Evolutionary conservation across 2,113 vertebrate genomes (phyloP).

Genomic region (Thalassoma bifasciatum): DNA sequence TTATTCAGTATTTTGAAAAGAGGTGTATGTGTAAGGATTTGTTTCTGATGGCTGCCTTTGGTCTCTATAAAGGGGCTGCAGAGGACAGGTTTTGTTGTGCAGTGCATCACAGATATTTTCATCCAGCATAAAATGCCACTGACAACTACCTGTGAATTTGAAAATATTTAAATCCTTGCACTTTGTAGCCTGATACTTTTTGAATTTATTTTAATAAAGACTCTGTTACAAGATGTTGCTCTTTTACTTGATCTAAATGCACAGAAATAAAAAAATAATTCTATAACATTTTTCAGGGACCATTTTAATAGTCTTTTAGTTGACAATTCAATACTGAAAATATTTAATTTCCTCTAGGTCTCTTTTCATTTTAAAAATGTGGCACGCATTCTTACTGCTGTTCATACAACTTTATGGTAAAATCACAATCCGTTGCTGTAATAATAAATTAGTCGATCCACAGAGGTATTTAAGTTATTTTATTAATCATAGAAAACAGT

Average conservation of each 20-base stretch:
- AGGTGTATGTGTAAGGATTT: constrained; percentile 26
- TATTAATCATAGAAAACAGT: constrained; percentile 61
- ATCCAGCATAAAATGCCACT: constrained; percentile 33
- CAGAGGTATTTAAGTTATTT: constrained; percentile 52
- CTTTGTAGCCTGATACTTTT: constrained; percentile 27
- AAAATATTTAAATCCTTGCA: constrained; percentile 36
- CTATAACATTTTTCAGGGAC: neutral
- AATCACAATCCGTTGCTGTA: constrained; percentile 1
- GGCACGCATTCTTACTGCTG: neutral
- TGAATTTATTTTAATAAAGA: constrained; percentile 67
- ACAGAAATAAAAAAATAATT: too few relatives aligned
- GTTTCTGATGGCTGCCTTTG: constrained; percentile 1
- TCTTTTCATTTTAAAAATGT: too few relatives aligned
- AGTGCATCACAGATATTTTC: constrained; percentile 27
- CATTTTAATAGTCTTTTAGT: neutral
- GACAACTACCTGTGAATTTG: constrained; percentile 6
- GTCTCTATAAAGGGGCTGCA: constrained; percentile 1
- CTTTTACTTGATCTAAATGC: neutral
- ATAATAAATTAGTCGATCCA: neutral
- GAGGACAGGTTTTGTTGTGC: constrained; percentile 13
- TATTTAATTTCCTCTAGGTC: too few relatives aligned
- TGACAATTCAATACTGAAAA: neutral
- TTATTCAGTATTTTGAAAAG: constrained; percentile 17
- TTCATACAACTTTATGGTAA: neutral
- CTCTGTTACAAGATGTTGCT: constrained; percentile 26